A percentile compares a stretch with the other conserved stretches of the same genome.
These are phyloP conservation scores for Mesoclemmys tuberculata DNA, from an alignment of 2,113 vertebrate genomes.

Conservation along the genomic window DNA sequence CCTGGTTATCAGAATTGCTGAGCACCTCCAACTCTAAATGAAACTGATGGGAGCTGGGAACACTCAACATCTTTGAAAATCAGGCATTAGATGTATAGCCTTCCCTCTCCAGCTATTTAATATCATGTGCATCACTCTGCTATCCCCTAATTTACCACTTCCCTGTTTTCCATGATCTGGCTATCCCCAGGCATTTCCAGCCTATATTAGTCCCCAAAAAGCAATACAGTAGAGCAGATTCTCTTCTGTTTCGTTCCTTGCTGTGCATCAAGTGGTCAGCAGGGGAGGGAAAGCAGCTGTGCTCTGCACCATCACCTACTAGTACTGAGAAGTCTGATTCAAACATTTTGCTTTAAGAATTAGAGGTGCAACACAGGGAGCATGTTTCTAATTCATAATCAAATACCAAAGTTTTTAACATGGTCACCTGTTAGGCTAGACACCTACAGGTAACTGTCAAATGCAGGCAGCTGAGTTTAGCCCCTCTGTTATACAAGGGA, in stretches of 20 bases:
- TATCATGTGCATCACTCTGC: not conserved
- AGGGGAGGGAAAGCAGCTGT: not conserved
- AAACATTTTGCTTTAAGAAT: not conserved
- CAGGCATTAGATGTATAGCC: not conserved
- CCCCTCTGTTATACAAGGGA: not conserved
- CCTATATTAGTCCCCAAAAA: not conserved
- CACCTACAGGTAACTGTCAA: not conserved
- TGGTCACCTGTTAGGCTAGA: not conserved
- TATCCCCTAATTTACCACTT: not conserved
- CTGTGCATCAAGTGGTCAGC: not conserved
- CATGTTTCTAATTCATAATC: not conserved
- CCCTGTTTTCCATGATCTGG: not conserved
- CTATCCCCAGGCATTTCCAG: not conserved
- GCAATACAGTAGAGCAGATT: not conserved
- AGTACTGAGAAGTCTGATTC: too few species aligned
- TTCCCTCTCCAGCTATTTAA: not conserved
- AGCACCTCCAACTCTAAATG: not conserved
- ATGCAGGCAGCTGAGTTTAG: not conserved
- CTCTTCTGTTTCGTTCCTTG: not conserved
- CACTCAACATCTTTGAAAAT: not conserved
- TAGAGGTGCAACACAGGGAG: not conserved
- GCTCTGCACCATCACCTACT: not conserved
- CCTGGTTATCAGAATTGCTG: not conserved
- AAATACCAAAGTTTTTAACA: not conserved
- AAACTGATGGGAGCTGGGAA: not conserved